Percentiles rank a stretch among this genome's conserved stretches.
These are phyloP conservation scores for Zelleria hepariella DNA, from an alignment of 2,888 invertebrate genomes.

Conservation along the genomic window DNA sequence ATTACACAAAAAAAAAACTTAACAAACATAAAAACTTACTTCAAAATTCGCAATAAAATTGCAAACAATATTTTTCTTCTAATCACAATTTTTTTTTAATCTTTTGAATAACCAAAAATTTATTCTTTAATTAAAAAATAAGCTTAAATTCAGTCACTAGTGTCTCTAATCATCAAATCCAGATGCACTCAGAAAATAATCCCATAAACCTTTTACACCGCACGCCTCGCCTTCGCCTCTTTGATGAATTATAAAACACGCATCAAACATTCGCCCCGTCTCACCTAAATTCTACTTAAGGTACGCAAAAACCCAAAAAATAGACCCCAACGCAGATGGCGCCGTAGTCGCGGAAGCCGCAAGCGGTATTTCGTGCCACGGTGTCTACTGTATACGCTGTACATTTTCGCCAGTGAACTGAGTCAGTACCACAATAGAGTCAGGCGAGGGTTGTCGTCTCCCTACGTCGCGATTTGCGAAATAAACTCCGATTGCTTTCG, in stretches of 20 bases:
- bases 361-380: background rate
- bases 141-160: background rate
- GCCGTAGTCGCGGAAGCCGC: background rate
- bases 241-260: background rate
- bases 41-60: no score
- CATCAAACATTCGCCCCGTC: background rate
- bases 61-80: no score
- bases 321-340: background rate
- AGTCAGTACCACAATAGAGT: background rate
- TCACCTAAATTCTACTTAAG: background rate
- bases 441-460: background rate
- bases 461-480: background rate
- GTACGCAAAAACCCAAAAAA: background rate
- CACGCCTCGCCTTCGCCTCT: no score
- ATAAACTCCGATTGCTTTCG: background rate
- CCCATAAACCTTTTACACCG: background rate
- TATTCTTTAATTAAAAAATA: no score
- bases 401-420: background rate
- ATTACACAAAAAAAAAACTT: no score
- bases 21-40: no score
- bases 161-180: no score
- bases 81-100: no score
- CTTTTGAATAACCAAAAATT: no score
- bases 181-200: no score
- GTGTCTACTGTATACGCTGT: background rate